Base-by-base conservation (phyloP, 2,797 vertebrate species). In the Salmo trutta region DNA sequence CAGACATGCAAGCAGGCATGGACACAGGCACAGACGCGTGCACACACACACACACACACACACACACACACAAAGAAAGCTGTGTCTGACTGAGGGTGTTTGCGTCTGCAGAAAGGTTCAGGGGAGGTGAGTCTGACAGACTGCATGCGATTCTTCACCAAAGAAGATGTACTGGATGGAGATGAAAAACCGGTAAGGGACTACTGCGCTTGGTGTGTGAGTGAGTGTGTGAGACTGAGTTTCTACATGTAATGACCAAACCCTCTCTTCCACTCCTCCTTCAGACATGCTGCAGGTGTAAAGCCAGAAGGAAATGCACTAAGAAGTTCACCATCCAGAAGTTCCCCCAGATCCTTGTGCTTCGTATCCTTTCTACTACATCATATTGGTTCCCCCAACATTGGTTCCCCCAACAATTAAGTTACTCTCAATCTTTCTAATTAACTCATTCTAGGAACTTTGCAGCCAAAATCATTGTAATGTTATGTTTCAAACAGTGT, bases 271-370 rank as follows among this genome's bases (percentile, higher is more conserved):
- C n/a, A 65, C 21, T 65, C n/a, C 62, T 16, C 79, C 62, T 77
- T 73, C 92, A 99, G 98, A 99, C 95, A 0, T 99, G 98, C 83
- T 95, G 94, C 82, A 95, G 91, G 84, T 99, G 98, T 92, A 96
- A 97, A 93, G 91, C 94, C 93, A 95, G 96, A 75, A 95, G 95
- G 15, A 96, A 96, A 91, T 98, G 97, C 90, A 98, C 95, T 0
- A 99, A 99, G 91, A 96, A 96, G 82, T 98, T 99, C 92, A 97
- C 96, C 91, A 95, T 99, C 87, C 97, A 99, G 94, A 97, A 96
- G 92, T 99, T 98, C 86, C 98, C 98, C 73, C 97, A 97, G 91
- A 95, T 99, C 85, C 94, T 99, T 52, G 97, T 99, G 82, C 96
- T 99, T 76, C 97, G 97, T 99, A 99, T 99, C 97, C 96, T 97